phyloP scores from a whole-genome alignment of 1,140 invertebrate species.

The Homalodisca vitripennis region DNA sequence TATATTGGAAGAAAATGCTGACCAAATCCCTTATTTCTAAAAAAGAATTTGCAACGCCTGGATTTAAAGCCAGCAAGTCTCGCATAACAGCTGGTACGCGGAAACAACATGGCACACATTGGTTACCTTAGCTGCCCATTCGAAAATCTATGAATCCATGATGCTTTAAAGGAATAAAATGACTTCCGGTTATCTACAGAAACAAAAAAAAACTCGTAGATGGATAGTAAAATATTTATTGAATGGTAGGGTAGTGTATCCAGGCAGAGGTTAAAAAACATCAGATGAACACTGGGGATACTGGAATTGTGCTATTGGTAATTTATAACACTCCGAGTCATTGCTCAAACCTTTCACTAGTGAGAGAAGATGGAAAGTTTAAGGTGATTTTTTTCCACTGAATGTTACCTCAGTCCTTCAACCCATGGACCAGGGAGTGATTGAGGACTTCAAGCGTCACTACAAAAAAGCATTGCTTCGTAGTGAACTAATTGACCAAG shows the following conservation, averaged over 20 bases:
- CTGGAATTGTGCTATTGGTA: background rate
- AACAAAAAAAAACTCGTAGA: constrained; percentile 39
- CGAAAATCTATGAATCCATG: constrained; percentile 36
- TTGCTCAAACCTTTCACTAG: background rate
- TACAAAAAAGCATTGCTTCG: constrained; percentile 26
- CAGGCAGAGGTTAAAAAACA: background rate
- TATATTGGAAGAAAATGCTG: constrained; percentile 47
- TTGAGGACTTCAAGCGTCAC: constrained; percentile 40
- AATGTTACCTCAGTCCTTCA: constrained; percentile 44
- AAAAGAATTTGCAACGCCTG: constrained; percentile 35
- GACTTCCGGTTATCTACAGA: constrained; percentile 36
- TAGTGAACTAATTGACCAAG: background rate
- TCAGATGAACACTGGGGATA: background rate
- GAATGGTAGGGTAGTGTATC: constrained; percentile 25
- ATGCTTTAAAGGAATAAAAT: constrained; percentile 37
- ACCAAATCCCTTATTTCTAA: constrained; percentile 43
- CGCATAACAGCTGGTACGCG: constrained; percentile 47
- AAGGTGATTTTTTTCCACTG: constrained; percentile 41
- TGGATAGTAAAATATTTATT: constrained; percentile 37
- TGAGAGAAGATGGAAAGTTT: constrained; percentile 5
- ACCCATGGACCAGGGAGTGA: constrained; percentile 44
- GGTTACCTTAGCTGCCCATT: constrained; percentile 32
- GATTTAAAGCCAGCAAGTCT: constrained; percentile 40
- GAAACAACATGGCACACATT: constrained; percentile 40
- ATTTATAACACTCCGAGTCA: background rate